These are phyloP conservation scores for Trissoscelio sp. DNA, from an alignment of 2,888 invertebrate species.

Conservation along the genomic window DNA sequence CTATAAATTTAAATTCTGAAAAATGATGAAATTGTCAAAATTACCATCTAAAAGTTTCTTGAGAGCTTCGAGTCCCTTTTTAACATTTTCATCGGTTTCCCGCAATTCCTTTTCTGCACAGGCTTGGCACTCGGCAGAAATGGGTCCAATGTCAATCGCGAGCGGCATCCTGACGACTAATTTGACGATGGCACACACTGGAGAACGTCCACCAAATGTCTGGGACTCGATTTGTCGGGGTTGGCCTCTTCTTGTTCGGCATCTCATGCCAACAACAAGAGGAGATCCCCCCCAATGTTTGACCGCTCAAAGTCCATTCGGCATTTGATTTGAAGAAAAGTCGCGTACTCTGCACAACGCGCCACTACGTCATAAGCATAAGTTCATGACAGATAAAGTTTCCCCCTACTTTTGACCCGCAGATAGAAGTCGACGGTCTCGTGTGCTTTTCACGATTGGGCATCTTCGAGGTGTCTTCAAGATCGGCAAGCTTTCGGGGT, in stretches of 20 bases:
- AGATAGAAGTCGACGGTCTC: not conserved
- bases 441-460: not conserved
- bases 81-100: conserved; percentile 82
- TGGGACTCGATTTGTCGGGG: conserved; percentile 75
- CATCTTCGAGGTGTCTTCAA: not conserved
- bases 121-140: conserved; percentile 75
- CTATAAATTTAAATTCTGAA: too few species aligned
- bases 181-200: conserved; percentile 73
- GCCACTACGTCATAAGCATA: conserved; percentile 52
- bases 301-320: conserved; percentile 82
- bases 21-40: too few species aligned
- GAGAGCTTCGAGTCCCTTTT: conserved; percentile 79
- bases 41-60: conserved; percentile 82
- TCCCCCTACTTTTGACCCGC: conserved; percentile 42
- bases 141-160: conserved; percentile 69
- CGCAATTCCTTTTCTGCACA: conserved; percentile 82
- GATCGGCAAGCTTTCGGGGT: too few species aligned
- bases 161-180: conserved; percentile 77
- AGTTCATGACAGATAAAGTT: conserved; percentile 64
- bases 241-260: conserved; percentile 77
- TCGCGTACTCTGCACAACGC: conserved; percentile 42
- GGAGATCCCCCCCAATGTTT: conserved; percentile 77
- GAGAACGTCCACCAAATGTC: conserved; percentile 77
- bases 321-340: conserved; percentile 65
- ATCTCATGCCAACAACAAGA: conserved; percentile 71